A percentile compares a stretch with the other conserved stretches of the same genome.
Conservation (phyloP, 1,140 invertebrate genomes). For the Camponotus pennsylvanicus region DNA sequence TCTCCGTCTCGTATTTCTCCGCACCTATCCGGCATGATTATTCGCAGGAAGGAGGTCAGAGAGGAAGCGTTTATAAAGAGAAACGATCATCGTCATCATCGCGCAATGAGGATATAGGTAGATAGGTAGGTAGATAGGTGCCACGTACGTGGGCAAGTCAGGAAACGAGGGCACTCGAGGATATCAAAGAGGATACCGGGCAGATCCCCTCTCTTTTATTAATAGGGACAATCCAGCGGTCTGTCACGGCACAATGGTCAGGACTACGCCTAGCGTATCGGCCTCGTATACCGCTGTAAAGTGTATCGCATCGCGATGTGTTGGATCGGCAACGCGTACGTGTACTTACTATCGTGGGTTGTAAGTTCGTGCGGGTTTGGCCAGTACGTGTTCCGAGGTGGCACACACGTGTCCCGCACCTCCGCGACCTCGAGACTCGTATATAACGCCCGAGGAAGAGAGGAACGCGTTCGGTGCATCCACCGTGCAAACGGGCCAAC, state of each 20-base stretch:
- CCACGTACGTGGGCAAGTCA: slow-evolving; percentile 80
- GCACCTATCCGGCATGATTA: slow-evolving; percentile 75
- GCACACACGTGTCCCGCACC: slow-evolving; percentile 66
- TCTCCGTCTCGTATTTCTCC: slow-evolving; percentile 66
- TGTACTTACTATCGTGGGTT: slow-evolving; percentile 36
- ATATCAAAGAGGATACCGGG: slow-evolving; percentile 75
- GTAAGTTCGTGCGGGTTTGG: slow-evolving; percentile 59
- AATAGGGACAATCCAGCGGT: slow-evolving; percentile 81
- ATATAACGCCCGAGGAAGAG: slow-evolving; percentile 54
- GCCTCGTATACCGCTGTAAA: slow-evolving; percentile 52
- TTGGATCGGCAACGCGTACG: background rate
- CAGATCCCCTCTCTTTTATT: slow-evolving; percentile 74
- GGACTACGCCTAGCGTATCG: slow-evolving; percentile 75
- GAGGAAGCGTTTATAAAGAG: slow-evolving; percentile 70
- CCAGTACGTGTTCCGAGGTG: slow-evolving; percentile 70
- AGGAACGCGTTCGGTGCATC: slow-evolving; percentile 72
- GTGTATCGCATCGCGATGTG: slow-evolving; percentile 48
- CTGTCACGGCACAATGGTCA: slow-evolving; percentile 79
- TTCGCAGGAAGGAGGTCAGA: slow-evolving; percentile 65
- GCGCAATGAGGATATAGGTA: slow-evolving; percentile 63
- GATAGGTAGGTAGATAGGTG: slow-evolving; percentile 51
- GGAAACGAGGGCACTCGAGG: slow-evolving; percentile 82
- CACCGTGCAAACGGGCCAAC: slow-evolving; percentile 70
- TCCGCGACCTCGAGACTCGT: slow-evolving; percentile 55
- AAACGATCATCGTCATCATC: slow-evolving; percentile 66